Evolutionary conservation across 2,797 vertebrate genomes (phyloP), one percentile per base, ranked within the genome.

Genomic region (Hippoglossus hippoglossus): DNA sequence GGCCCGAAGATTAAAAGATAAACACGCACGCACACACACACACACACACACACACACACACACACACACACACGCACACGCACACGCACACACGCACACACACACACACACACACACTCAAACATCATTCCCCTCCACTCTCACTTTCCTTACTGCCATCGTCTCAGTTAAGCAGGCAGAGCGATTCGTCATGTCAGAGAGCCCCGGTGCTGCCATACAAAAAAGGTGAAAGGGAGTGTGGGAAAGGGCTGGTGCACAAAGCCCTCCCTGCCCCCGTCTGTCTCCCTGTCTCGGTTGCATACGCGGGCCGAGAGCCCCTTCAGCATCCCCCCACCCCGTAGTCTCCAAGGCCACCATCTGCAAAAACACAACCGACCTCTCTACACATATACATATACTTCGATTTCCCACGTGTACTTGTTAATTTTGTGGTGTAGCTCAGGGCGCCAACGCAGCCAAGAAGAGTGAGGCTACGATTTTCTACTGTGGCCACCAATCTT

Each of bases 191-290:
- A 94, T 91, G 93, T 93, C 91, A 88, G 83, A 86, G 85, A 88
- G 85, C 58, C 64, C 81, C 21, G 71, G 82, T 87, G 85, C 84
- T 85, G 77, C 86, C 83, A 87, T 82, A 88, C 87, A 91, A 92
- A 83, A 91, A 92, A 94, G 91, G 91, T 92, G 91, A 93, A 91
- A 90, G 81, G 89, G 92, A 92, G 91, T 94, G 93, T 93, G 93
- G 93, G 93, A 94, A 93, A 93, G 89, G 87, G 85, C 89, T 80
- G 79, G 59, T 84, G 77, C 84, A 93, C 93, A 93, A 94, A 91
- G 89, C 82, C 70, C 67, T 68, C 79, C 86, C 87, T 93, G 88
- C 91, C 91, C 91, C 92, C 79, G 79, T 87, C 89, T 90, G 87
- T 84, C 81, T 89, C 78, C 63, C 74, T 83, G 90, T 86, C 89